phyloP scores from a whole-genome alignment of 2,797 vertebrate genomes.

The Rhinella marina region DNA sequence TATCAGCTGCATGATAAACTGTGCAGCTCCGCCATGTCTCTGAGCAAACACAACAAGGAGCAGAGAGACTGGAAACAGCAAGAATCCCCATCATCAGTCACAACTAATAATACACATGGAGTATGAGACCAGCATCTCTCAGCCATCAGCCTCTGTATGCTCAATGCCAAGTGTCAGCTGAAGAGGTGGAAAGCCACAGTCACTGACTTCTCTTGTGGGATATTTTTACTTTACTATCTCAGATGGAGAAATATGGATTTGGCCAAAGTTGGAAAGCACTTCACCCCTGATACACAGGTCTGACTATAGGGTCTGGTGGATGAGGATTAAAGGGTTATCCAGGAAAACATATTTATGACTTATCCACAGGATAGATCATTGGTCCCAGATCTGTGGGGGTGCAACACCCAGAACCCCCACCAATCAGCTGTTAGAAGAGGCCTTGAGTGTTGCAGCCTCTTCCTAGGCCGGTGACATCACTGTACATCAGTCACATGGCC shows the following conservation, averaged over 20 bases:
- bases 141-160: neutral
- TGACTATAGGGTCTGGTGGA: neutral
- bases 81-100: neutral
- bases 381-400: no score
- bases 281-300: neutral
- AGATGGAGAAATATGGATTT: neutral
- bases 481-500: no score
- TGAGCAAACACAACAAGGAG: neutral
- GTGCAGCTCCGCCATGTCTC: neutral
- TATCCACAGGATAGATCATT: no score
- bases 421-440: no score
- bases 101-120: neutral
- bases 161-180: neutral
- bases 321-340: no score
- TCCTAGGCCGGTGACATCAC: no score
- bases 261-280: neutral
- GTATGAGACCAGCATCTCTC: neutral
- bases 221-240: neutral
- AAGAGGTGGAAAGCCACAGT: neutral
- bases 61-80: neutral
- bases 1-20: slow-evolving; percentile 1
- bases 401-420: no score
- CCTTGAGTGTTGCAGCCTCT: no score
- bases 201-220: no score
- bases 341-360: no score